Evolutionary conservation across 2,888 invertebrate species (phyloP).

Genomic region (Coleophora deauratella): DNA sequence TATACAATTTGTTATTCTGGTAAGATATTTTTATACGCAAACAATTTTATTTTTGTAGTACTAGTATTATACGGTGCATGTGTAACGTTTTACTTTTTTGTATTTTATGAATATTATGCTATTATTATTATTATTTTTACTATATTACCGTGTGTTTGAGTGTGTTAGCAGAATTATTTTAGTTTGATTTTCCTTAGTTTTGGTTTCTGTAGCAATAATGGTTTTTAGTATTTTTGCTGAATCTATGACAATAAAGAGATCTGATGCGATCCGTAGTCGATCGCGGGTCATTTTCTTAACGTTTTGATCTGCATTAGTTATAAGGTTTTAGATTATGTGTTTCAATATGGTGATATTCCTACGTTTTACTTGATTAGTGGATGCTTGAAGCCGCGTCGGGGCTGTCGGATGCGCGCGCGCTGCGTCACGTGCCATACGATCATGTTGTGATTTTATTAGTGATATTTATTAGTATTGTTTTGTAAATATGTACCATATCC

Average conservation of each 20-base stretch:
- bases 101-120: constrained; percentile 65
- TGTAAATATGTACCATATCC: constrained; percentile 73
- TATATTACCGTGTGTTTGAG: constrained; percentile 69
- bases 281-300: constrained; percentile 40
- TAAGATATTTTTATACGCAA: constrained; percentile 70
- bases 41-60: constrained; percentile 66
- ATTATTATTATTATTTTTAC: constrained; percentile 40
- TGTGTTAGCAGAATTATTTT: constrained; percentile 73
- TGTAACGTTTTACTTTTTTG: constrained; percentile 57
- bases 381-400: constrained; percentile 62
- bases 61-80: constrained; percentile 71
- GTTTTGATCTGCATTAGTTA: constrained; percentile 60
- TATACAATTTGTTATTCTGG: constrained; percentile 70
- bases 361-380: constrained; percentile 35
- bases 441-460: constrained; percentile 72
- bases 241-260: constrained; percentile 77
- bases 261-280: constrained; percentile 55
- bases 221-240: constrained; percentile 67
- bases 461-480: constrained; percentile 67
- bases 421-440: constrained; percentile 70
- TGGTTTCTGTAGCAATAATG: constrained; percentile 68
- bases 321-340: constrained; percentile 43
- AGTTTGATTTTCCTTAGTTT: constrained; percentile 66
- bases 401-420: constrained; percentile 34
- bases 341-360: constrained; percentile 61